These are phyloP conservation scores for Macheiramphus alcinus DNA, from an alignment of 2,113 vertebrate species.

Conservation along the genomic window DNA sequence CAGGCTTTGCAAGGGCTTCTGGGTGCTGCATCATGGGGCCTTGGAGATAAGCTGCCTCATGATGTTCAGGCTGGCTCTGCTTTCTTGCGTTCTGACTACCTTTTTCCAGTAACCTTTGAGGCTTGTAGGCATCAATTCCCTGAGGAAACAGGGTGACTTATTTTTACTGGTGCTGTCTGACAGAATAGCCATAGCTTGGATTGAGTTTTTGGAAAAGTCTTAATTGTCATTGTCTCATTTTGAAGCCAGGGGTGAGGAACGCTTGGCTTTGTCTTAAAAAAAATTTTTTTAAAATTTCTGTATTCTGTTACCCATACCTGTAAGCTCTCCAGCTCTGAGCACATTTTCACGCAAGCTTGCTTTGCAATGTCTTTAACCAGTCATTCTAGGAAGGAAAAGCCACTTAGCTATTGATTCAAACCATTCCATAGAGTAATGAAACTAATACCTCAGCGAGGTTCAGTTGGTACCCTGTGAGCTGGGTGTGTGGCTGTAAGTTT, in stretches of 20 bases:
- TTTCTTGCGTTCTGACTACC: neutral
- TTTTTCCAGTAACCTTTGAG: neutral
- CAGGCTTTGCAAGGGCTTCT: neutral
- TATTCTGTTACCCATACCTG: neutral
- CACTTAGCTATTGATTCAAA: neutral
- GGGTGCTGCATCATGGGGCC: neutral
- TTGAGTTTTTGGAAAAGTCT: neutral
- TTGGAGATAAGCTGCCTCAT: neutral
- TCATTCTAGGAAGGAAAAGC: neutral
- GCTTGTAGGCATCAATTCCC: neutral
- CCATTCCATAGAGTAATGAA: neutral
- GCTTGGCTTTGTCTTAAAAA: neutral
- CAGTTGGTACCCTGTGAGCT: fast-evolving
- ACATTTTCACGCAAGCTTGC: neutral
- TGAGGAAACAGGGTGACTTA: neutral
- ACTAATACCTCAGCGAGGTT: fast-evolving
- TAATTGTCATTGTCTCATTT: neutral
- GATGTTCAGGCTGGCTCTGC: neutral
- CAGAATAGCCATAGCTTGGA: neutral
- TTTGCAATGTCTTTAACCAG: neutral
- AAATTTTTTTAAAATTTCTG: too few relatives aligned
- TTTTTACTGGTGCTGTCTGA: neutral
- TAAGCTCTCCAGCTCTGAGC: neutral
- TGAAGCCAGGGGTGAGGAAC: neutral
- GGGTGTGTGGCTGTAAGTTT: too few relatives aligned